A percentile compares a stretch with the other conserved stretches of the same genome.
Conservation (phyloP, 2,113 vertebrate genomes). For the Leptosomus discolor region DNA sequence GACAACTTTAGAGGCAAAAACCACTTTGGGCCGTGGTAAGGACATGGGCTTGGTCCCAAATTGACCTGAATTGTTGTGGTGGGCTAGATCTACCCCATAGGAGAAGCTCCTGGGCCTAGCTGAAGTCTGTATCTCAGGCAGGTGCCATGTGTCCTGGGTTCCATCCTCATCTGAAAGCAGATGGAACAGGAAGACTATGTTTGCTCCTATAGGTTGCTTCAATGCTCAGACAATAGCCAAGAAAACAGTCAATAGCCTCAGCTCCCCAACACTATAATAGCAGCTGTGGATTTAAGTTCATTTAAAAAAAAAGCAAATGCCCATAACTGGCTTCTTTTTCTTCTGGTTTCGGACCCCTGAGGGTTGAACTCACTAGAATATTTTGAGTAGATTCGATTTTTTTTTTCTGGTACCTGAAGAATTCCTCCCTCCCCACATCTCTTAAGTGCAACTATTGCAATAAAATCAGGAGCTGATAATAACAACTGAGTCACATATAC, state of each 20-base stretch:
- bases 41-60: not conserved
- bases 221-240: not conserved
- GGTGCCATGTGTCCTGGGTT: not conserved
- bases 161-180: not conserved
- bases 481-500: not conserved
- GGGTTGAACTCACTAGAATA: not conserved
- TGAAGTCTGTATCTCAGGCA: not conserved
- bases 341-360: not conserved
- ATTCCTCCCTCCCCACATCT: not conserved
- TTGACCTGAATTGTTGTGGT: not conserved
- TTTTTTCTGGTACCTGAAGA: not conserved
- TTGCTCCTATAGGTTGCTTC: not conserved
- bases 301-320: rapidly evolving
- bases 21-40: not conserved
- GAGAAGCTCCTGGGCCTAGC: rapidly evolving
- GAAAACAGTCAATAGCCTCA: not conserved
- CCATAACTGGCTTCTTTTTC: not conserved
- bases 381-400: not conserved
- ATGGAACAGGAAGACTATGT: not conserved
- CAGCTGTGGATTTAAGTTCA: not conserved
- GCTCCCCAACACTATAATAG: not conserved
- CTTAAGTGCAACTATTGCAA: not conserved
- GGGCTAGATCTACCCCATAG: too few species aligned
- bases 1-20: not conserved
- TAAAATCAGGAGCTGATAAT: not conserved